Base-by-base conservation (phyloP, 2,797 vertebrate species). In the Mionectes olivaceus region DNA sequence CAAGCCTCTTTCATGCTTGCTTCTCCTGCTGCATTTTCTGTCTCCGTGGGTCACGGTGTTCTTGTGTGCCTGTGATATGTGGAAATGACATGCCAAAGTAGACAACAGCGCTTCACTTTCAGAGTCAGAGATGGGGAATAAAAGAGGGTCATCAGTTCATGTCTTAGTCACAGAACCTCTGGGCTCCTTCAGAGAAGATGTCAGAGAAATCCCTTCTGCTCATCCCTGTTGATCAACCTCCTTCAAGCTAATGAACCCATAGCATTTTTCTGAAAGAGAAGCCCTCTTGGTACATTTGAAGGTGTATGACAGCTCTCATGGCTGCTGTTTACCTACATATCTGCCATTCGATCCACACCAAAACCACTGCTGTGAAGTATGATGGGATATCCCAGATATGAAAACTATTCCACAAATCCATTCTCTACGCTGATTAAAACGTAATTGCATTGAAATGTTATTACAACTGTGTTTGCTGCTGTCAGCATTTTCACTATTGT, bases 1-100 rank as follows among this genome's bases (percentile, higher is more conserved):
- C 57, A 87, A 94, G 73, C 39, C 69, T 94, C 84, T 95, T 96
- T 94, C 87, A 93, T 82, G 87, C 79, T 52, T 88, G 59, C 52
- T 89, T 95, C 85, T 90, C 87, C 75, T 78, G 52, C 71, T 83
- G 50, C 35, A 65, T 84, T 87, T 94, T 79, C 77, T 94, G 79
- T 75, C 77, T 93, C 70, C 56, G 3, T 44, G 74, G 91, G 94
- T 83, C 89, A 84, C 19, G 4, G 8, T 80, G 78, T 50, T 91
- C 68, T 70, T 59, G 49, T 61, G 43, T 44, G 83, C 25, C 77
- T 46, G 56, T 13, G 46, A 64, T 37, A 65, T 1, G 11, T 60
- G 87, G 63, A 96, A 89, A 84, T 41, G 60, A 76, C 56, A 50
- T 1, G 14, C 63, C 53, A 21, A 61, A 67, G 69, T 35, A 91